phyloP scores from a whole-genome alignment of 2,888 invertebrate species.

The Epinotia demarniana region DNA sequence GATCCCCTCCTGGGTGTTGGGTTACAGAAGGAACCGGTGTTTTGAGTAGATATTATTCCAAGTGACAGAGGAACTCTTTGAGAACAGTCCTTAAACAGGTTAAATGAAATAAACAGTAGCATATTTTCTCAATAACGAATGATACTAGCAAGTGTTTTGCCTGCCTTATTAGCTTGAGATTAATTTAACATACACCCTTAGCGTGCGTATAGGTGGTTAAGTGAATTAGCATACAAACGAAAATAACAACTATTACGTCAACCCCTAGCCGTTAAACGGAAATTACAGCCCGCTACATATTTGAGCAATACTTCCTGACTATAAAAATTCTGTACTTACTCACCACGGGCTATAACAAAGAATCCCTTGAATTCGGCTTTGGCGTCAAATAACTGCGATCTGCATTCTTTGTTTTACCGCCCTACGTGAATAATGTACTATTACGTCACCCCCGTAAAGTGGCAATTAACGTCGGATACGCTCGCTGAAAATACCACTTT shows the following conservation, averaged over 20 bases:
- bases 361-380: no score
- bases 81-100: background rate
- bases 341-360: no score
- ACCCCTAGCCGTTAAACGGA: background rate
- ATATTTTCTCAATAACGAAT: background rate
- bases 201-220: constrained; percentile 4
- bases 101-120: background rate
- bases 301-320: no score
- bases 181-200: background rate
- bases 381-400: no score
- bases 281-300: background rate
- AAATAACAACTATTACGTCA: background rate
- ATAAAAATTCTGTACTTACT: no score
- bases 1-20: no score
- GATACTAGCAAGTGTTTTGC: background rate
- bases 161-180: background rate
- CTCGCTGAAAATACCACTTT: background rate
- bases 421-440: no score
- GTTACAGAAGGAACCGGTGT: no score
- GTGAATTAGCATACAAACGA: background rate
- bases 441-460: background rate
- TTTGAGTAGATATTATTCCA: no score
- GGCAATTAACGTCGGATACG: background rate
- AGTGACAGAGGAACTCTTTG: no score
- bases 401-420: no score